Base-by-base conservation (phyloP, 2,797 vertebrate species). In the Scolopax rusticola region DNA sequence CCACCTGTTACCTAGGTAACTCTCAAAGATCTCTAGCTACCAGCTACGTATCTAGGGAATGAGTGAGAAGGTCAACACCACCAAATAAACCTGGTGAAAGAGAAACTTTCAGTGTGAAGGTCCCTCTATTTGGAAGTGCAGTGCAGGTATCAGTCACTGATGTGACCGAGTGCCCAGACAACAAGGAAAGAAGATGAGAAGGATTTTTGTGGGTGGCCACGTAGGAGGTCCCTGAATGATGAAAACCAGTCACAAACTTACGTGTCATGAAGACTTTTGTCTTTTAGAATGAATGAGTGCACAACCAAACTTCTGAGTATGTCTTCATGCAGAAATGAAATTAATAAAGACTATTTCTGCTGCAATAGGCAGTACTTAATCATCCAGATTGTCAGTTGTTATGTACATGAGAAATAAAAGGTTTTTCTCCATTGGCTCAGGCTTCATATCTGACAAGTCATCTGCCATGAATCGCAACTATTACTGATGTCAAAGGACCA, bases 401-500 rank as follows among this genome's bases (percentile, higher is more conserved):
- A 95, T 71, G 84, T 84, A 74, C 16, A 68, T 74, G 60, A 89
- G 93, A 92, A 92, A 73, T n/a, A 67, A 93, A 73, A 10, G 7
- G 7, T 87, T 87, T 93, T 89, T 97, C 40, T 84, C 78, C 38
- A 33, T 59, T 90, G 80, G 33, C 12, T 81, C 45, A 88, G 67
- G 64, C 8, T 95, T 93, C 69, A 82, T 71, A 85, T 96, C 45
- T 90, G 82, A 94, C 48, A 40, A 84, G 43, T 88, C 61, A 89
- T 85, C 71, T 64, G 45, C 33, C 74, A 63, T 86, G 65, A 96
- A 96, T 87, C 93, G 82, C 75, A 93, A 83, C 43, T 91, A 59
- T 85, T 84, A 81, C 28, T 84, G 45, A 70, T 96, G 70, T 92
- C 79, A 95, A 94, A 97, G 59, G 43, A 93, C 78, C 54, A 60